Evolutionary conservation across 2,113 vertebrate species (phyloP).

Genomic region (Hucho hucho): DNA sequence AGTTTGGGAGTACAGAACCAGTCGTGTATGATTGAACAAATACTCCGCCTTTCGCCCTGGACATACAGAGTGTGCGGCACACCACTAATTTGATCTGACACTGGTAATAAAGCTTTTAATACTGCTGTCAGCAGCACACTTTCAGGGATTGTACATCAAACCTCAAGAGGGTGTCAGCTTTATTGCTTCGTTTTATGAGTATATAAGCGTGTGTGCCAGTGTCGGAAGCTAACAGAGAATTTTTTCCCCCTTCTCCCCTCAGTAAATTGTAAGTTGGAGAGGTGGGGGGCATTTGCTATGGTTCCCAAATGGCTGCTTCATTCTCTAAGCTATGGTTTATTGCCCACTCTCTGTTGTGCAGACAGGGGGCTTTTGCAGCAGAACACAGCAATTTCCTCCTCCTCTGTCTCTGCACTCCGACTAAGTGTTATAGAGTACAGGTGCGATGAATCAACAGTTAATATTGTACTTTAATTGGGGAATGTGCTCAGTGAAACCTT

Average conservation of each 20-base stretch:
- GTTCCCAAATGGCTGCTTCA: constrained; percentile 39
- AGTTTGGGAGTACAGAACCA: constrained; percentile 2
- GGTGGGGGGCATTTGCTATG: constrained; percentile 24
- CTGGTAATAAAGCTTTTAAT: constrained; percentile 61
- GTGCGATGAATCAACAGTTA: constrained; percentile 11
- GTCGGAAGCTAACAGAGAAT: constrained; percentile 21
- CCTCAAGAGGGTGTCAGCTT: constrained; percentile 56
- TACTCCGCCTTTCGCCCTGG: constrained; percentile 5
- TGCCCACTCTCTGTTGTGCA: constrained; percentile 1
- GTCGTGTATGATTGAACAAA: constrained; percentile 8
- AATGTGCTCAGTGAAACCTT: neutral
- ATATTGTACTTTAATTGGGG: constrained; percentile 15
- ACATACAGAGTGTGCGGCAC: constrained; percentile 19
- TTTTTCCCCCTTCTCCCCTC: neutral
- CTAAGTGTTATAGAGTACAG: constrained; percentile 1
- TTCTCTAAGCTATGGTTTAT: constrained; percentile 39
- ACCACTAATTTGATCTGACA: constrained; percentile 59
- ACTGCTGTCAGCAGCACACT: constrained; percentile 44
- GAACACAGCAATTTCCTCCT: neutral
- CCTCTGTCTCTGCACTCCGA: neutral
- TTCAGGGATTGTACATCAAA: constrained; percentile 46
- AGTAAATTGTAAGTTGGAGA: constrained; percentile 23
- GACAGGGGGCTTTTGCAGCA: neutral
- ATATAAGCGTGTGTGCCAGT: constrained; percentile 23
- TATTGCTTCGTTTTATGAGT: constrained; percentile 54